phyloP scores from a whole-genome alignment of 2,797 vertebrate genomes.

The Orientallactaga sibirica region DNA sequence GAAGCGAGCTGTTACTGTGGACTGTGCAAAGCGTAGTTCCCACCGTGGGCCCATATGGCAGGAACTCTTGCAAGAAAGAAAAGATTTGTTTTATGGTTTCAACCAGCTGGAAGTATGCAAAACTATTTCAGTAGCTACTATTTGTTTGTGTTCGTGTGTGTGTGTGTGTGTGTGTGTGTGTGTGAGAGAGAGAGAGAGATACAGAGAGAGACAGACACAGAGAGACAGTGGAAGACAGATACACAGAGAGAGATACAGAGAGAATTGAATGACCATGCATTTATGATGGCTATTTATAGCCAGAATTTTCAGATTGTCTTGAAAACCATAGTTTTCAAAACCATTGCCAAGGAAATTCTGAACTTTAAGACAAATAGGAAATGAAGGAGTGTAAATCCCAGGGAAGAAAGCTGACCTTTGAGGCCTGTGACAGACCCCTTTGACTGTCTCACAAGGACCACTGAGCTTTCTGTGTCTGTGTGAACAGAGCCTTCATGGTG shows the following conservation, averaged over 20 bases:
- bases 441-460: neutral
- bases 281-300: conserved; percentile 11
- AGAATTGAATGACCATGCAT: neutral
- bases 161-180: neutral
- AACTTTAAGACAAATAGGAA: conserved; percentile 68
- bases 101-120: neutral
- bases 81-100: neutral
- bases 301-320: conserved; percentile 33
- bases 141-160: neutral
- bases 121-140: neutral
- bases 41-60: neutral
- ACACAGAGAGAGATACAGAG: too few relatives aligned
- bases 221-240: too few relatives aligned
- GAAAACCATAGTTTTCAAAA: conserved; percentile 34
- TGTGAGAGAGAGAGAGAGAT: neutral
- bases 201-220: too few relatives aligned
- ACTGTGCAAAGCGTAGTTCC: conserved; percentile 23
- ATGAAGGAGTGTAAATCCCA: conserved; percentile 11
- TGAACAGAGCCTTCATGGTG: neutral
- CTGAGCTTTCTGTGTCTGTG: neutral
- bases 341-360: conserved; percentile 54
- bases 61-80: neutral
- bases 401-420: conserved; percentile 40
- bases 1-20: neutral
- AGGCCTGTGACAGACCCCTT: neutral